Conservation (phyloP, 2,797 vertebrate species). For the Nyctalus aviator region DNA sequence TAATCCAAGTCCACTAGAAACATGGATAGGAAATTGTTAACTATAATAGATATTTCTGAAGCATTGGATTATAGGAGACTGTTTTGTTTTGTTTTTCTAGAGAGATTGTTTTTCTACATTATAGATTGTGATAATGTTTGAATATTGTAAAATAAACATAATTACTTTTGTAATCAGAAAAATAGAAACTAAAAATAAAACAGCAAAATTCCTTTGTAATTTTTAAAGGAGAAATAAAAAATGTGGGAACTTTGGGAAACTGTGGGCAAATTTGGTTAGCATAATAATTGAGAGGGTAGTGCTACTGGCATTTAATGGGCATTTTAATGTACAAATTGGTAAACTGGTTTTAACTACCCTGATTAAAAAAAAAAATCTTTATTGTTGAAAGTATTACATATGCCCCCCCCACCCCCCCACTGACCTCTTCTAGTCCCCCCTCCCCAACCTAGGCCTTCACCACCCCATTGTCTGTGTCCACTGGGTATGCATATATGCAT, state of each 20-base stretch:
- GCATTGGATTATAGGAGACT: neutral
- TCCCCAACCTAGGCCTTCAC: too few species aligned
- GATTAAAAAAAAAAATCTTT: neutral
- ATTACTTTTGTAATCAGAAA: constrained; percentile 38
- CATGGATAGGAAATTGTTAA: neutral
- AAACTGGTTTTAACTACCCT: constrained; percentile 43
- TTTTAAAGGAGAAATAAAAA: constrained; percentile 48
- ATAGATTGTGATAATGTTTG: constrained; percentile 25
- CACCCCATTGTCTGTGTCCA: too few species aligned
- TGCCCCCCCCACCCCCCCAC: too few species aligned
- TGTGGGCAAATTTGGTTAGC: neutral
- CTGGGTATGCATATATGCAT: too few species aligned
- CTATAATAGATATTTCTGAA: constrained; percentile 32
- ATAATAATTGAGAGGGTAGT: neutral
- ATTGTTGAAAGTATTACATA: too few species aligned
- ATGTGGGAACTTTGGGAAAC: neutral
- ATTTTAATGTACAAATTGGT: constrained; percentile 45
- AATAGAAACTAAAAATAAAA: constrained; percentile 41
- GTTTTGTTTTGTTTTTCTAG: too few species aligned
- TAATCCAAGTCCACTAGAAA: constrained; percentile 7
- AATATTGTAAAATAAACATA: constrained; percentile 13
- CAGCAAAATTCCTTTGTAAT: constrained; percentile 22
- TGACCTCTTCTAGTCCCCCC: too few species aligned
- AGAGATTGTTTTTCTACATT: neutral
- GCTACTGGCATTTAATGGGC: neutral